phyloP scores from a whole-genome alignment of 53 echinoderm and acorn worm genomes.

The Glandiceps talaboti region DNA sequence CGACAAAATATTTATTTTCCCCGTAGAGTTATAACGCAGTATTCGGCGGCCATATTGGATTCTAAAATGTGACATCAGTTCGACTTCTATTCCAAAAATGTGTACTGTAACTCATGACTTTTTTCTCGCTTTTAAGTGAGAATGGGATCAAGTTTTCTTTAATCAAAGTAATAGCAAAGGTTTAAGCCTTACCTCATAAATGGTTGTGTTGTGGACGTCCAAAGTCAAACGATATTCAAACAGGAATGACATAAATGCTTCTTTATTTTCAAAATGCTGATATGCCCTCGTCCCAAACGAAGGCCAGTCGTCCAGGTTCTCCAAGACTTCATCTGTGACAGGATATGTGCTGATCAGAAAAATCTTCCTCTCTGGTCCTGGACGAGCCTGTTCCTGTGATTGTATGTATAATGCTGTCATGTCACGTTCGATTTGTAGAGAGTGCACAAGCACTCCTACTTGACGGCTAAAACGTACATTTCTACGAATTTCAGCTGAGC shows the following conservation, averaged over 20 bases:
- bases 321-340: slow-evolving; percentile 48
- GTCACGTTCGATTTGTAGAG: slow-evolving; percentile 37
- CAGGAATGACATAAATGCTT: slow-evolving; percentile 62
- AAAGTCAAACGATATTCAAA: slow-evolving; percentile 67
- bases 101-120: no score
- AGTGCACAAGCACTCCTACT: slow-evolving; percentile 35
- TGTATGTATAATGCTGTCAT: slow-evolving; percentile 50
- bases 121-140: no score
- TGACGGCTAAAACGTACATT: slow-evolving; percentile 66
- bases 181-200: slow-evolving; percentile 54
- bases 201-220: slow-evolving; percentile 75
- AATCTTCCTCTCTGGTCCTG: slow-evolving; percentile 70
- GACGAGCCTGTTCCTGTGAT: slow-evolving; percentile 45
- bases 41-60: no score
- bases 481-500: slow-evolving; percentile 52
- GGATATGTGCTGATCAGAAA: slow-evolving; percentile 77
- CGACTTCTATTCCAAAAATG: no score
- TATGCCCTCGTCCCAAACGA: slow-evolving; percentile 62
- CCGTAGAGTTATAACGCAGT: no score
- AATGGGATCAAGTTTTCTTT: no score
- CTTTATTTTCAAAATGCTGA: slow-evolving; percentile 55
- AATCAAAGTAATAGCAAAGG: no score
- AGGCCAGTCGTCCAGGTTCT: slow-evolving; percentile 59
- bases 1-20: no score
- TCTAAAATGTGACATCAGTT: no score